Percentiles rank a stretch among this genome's conserved stretches.
phyloP scores from a whole-genome alignment of 2,888 invertebrate genomes.

The Apocheima hispidaria region DNA sequence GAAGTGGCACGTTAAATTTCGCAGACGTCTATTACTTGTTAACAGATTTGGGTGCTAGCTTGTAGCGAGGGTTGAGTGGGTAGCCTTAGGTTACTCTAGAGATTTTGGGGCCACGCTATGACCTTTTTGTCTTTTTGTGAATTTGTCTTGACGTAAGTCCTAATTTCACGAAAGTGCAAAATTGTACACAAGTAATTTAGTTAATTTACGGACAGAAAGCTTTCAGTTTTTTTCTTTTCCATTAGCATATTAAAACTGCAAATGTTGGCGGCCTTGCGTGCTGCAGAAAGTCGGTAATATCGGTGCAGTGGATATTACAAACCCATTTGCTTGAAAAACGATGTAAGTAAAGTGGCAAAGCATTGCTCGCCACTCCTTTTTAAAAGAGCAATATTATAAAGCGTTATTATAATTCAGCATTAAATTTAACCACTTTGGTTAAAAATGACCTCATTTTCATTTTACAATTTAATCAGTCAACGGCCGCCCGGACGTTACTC shows the following conservation, averaged over 20 bases:
- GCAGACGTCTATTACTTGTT: too few species aligned
- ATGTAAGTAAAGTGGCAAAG: constrained; percentile 25
- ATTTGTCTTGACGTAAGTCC: neutral
- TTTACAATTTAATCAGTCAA: too few species aligned
- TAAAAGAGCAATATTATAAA: constrained; percentile 22
- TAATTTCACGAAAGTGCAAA: neutral
- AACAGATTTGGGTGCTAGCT: too few species aligned
- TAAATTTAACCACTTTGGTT: too few species aligned
- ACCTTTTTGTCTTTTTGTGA: too few species aligned
- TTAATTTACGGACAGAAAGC: neutral
- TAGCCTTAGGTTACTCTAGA: too few species aligned
- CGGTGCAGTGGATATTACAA: constrained; percentile 62
- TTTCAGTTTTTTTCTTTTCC: constrained; percentile 29
- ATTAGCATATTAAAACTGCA: constrained; percentile 56
- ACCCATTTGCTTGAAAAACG: constrained; percentile 62
- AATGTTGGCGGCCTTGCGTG: constrained; percentile 55
- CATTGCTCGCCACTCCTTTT: constrained; percentile 8
- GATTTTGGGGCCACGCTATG: too few species aligned
- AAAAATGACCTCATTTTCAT: too few species aligned
- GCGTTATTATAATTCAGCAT: too few species aligned
- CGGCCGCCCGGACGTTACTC: too few species aligned
- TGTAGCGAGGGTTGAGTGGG: too few species aligned
- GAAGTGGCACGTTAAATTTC: too few species aligned
- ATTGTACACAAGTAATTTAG: neutral
- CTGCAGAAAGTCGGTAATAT: constrained; percentile 57